Conservation (phyloP, 2,797 vertebrate genomes). For the Hoplostethus mediterraneus region DNA sequence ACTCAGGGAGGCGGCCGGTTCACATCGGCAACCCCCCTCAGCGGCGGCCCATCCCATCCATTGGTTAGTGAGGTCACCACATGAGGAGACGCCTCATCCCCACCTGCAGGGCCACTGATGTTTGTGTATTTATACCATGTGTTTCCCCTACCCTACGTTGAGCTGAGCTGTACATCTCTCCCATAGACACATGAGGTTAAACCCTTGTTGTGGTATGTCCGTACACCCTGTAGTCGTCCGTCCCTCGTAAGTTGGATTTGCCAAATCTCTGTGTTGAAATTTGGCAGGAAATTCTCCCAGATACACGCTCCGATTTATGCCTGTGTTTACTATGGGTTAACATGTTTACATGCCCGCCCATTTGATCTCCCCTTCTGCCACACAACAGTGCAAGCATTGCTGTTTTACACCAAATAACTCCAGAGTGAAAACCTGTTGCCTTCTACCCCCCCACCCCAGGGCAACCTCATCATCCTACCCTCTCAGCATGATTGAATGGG, state of each 20-base stretch:
- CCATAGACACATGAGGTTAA: constrained; percentile 66
- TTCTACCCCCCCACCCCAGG: constrained; percentile 57
- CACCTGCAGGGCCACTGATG: constrained; percentile 73
- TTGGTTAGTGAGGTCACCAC: constrained; percentile 92
- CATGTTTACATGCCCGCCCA: constrained; percentile 50
- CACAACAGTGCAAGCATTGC: constrained; percentile 81
- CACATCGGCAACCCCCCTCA: constrained; percentile 86
- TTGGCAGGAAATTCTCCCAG: constrained; percentile 63
- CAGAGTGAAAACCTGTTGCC: constrained; percentile 74
- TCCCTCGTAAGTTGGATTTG: constrained; percentile 70
- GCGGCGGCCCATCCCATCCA: constrained; percentile 91
- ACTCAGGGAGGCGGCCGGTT: constrained; percentile 85
- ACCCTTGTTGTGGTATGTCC: constrained; percentile 49
- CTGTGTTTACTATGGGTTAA: constrained; percentile 64
- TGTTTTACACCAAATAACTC: constrained; percentile 85
- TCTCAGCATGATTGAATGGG: constrained; percentile 76
- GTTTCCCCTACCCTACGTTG: constrained; percentile 63
- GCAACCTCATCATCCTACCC: constrained; percentile 67
- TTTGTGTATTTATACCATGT: constrained; percentile 77
- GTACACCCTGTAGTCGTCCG: constrained; percentile 62
- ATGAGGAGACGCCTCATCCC: constrained; percentile 65
- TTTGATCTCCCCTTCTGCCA: constrained; percentile 41
- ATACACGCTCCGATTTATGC: constrained; percentile 30
- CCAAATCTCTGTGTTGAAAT: constrained; percentile 65
- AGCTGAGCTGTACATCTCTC: constrained; percentile 75